These are phyloP conservation scores for Cataglyphis albicans DNA, from an alignment of 2,888 invertebrate species.

Conservation along the genomic window DNA sequence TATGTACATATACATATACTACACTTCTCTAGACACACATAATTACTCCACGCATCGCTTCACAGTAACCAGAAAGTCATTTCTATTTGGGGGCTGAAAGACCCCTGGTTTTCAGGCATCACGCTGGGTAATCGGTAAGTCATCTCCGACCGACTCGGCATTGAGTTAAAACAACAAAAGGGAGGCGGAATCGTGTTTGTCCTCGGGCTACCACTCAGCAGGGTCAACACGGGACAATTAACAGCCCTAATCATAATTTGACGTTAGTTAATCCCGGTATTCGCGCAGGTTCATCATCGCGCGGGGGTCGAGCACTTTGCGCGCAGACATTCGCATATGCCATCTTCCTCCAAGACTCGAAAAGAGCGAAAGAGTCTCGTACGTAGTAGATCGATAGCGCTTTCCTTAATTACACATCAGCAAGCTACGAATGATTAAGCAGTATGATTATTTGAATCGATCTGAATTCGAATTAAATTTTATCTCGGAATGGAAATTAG, in stretches of 20 bases:
- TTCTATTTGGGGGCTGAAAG: constrained; percentile 63
- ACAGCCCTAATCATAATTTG: constrained; percentile 80
- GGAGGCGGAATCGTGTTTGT: constrained; percentile 78
- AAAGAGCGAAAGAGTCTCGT: neutral
- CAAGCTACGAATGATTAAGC: neutral
- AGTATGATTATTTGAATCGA: neutral
- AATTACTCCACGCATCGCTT: constrained; percentile 47
- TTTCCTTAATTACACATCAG: neutral
- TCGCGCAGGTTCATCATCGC: constrained; percentile 71
- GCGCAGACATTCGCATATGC: neutral
- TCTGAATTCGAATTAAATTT: neutral
- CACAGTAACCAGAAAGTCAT: constrained; percentile 69
- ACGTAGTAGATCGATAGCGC: neutral
- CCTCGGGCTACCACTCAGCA: constrained; percentile 80
- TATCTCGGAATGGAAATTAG: neutral
- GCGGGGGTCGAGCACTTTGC: constrained; percentile 7
- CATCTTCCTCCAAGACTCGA: neutral
- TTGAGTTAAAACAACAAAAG: constrained; percentile 81
- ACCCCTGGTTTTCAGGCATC: constrained; percentile 67
- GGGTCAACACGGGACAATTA: constrained; percentile 83
- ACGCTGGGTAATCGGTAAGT: constrained; percentile 77
- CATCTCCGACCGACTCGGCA: constrained; percentile 74
- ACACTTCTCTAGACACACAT: neutral
- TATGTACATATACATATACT: neutral
- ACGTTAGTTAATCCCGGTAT: constrained; percentile 75